Evolutionary conservation across 2,113 vertebrate species (phyloP), one percentile per base, ranked within the genome.

Genomic region (Rynchops niger): DNA sequence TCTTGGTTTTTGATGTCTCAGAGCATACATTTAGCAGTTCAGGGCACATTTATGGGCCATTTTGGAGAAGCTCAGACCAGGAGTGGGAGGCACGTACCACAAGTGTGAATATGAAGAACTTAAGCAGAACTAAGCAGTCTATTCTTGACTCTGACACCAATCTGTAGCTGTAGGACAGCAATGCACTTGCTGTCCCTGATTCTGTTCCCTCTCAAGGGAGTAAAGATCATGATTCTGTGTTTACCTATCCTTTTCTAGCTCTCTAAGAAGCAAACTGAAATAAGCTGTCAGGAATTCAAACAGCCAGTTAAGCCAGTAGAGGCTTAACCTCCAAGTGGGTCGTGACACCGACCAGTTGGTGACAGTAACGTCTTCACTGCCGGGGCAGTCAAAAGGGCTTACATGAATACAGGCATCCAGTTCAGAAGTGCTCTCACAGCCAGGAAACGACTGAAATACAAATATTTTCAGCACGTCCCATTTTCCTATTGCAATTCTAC

Each of bases 341-440:
- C 85, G 36, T 2, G 6, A 61, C 62, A 80, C 34, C 52, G 72
- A 40, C 32, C 0, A 0, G 27, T 15, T 9, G 34, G 56, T 56
- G 62, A 72, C 74, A 76, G 74, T 8, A 32, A 56, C 36, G 52
- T 6, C 66, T 72, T 85, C 40, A 72, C 62, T 72, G 26, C 43
- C 56, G 27, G 36, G 30, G 9, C 30, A 73, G 27, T 32, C n/a
- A n/a, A 77, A 78, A 78, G 19, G 6, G 29, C 43, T 21, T 27
- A 10, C 4, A 30, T 5, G 3, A 74, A 34, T 32, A 36, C 26
- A 58, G 23, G 9, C 40, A 61, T 25, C 12, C 38, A 47, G 26
- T 56, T 58, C 49, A 55, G 17, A 82, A 17, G 34, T 13, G 26
- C 20, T 50, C 17, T 72, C 49, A 55, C 21, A 45, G 15, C 13